These are phyloP conservation scores for Picathartes gymnocephalus DNA, from an alignment of 2,113 vertebrate genomes.

Conservation along the genomic window DNA sequence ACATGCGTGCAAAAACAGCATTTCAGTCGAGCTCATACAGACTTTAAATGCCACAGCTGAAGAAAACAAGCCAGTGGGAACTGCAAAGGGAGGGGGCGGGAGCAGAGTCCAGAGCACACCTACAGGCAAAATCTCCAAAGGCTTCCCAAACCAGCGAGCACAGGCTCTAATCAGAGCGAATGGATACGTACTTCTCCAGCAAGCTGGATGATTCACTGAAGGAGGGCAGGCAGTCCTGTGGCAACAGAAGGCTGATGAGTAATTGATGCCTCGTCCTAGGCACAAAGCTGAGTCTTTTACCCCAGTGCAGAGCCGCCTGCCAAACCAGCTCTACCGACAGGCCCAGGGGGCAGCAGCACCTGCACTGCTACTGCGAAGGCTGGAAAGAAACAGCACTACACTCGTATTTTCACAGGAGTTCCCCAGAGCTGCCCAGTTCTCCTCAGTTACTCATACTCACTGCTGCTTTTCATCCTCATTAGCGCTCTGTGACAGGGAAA, in stretches of 20 bases:
- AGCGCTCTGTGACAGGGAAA: not conserved
- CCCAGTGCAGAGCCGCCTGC: not conserved
- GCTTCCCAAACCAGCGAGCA: not conserved
- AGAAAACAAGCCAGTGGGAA: constrained; percentile 19
- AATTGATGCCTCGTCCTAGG: not conserved
- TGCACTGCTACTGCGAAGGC: not conserved
- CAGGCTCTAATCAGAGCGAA: not conserved
- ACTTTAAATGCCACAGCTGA: constrained; percentile 34
- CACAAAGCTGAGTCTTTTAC: not conserved
- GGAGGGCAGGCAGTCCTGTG: not conserved
- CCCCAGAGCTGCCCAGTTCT: not conserved
- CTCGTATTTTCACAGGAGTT: not conserved
- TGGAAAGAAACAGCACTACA: not conserved
- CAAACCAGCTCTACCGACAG: not conserved
- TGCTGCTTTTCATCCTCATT: not conserved
- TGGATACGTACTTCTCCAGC: not conserved
- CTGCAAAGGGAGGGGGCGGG: not conserved
- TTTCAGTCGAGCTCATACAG: not conserved
- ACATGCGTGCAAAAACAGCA: not conserved
- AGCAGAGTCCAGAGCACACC: constrained; percentile 10
- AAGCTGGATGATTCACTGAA: not conserved
- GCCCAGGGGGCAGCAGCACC: not conserved
- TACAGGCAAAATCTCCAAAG: not conserved
- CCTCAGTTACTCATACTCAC: not conserved
- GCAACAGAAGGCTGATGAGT: constrained; percentile 17